These are phyloP conservation scores for Sycophaga agraensis DNA, from an alignment of 1,140 invertebrate species.

Conservation along the genomic window DNA sequence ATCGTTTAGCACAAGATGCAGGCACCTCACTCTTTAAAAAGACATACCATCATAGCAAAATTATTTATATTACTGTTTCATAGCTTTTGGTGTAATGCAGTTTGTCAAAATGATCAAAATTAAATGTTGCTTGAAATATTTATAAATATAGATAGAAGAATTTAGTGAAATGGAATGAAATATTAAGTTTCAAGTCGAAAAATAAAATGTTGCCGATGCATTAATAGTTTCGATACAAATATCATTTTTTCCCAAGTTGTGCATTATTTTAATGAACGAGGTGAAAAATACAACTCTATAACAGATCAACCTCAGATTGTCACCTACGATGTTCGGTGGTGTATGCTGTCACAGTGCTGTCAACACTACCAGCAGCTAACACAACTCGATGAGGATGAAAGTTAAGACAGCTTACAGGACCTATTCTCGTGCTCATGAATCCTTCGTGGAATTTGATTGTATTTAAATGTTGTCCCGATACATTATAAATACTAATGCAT, in stretches of 20 bases:
- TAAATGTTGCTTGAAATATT: no score
- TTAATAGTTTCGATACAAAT: background rate
- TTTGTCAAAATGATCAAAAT: conserved; percentile 21
- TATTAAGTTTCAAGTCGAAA: conserved; percentile 6
- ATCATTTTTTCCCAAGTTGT: background rate
- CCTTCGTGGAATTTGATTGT: conserved; percentile 86
- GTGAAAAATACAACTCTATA: conserved; percentile 32
- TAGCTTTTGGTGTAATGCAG: conserved; percentile 11
- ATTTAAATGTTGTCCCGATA: conserved; percentile 69
- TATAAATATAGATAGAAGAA: conserved; percentile 1
- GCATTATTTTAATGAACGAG: conserved; percentile 1
- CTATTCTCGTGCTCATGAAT: conserved; percentile 85
- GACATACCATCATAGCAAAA: conserved; percentile 11
- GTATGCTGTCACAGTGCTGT: conserved; percentile 78
- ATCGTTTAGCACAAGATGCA: conserved; percentile 4
- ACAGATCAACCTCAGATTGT: conserved; percentile 58
- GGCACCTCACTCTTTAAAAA: conserved; percentile 5
- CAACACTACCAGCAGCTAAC: conserved; percentile 76
- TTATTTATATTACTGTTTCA: conserved; percentile 12
- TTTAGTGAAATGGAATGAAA: conserved; percentile 14
- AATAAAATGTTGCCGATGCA: conserved; percentile 21
- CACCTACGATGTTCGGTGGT: conserved; percentile 68
- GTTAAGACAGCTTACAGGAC: conserved; percentile 79
- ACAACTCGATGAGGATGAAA: conserved; percentile 83
- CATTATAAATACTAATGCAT: conserved; percentile 76